A percentile compares a stretch with the other conserved stretches of the same genome.
Conservation (phyloP, 2,888 invertebrate species). For the Axea sp. region DNA sequence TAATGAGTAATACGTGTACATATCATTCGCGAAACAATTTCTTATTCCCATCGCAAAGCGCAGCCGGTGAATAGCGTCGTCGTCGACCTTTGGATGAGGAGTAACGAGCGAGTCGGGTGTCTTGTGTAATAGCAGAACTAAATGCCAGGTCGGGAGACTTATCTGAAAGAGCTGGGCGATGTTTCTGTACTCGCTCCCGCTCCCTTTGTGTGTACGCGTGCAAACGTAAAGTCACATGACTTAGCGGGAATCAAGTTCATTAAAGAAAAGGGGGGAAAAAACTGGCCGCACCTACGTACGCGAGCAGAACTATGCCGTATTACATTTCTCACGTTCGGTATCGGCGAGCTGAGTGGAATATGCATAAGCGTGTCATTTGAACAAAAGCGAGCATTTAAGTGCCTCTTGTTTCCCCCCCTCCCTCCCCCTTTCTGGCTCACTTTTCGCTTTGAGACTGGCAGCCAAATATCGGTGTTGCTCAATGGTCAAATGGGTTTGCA, state of each 20-base stretch:
- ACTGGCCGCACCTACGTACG: slow-evolving; percentile 51
- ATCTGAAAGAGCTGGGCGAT: slow-evolving; percentile 46
- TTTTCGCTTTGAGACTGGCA: too few species aligned
- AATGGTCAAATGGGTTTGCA: too few species aligned
- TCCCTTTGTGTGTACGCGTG: slow-evolving; percentile 12
- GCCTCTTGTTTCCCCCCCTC: slow-evolving; percentile 2
- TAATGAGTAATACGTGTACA: slow-evolving; percentile 26
- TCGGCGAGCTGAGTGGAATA: slow-evolving; percentile 20
- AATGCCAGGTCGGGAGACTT: slow-evolving; percentile 73
- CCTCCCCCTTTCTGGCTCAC: too few species aligned
- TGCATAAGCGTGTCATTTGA: slow-evolving; percentile 30
- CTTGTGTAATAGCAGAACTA: slow-evolving; percentile 65
- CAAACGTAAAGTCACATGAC: slow-evolving; percentile 29
- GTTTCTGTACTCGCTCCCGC: slow-evolving; percentile 22
- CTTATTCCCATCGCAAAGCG: slow-evolving; percentile 34
- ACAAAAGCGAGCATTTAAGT: slow-evolving; percentile 20
- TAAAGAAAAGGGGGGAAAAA: slow-evolving; percentile 52
- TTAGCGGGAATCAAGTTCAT: slow-evolving; percentile 54
- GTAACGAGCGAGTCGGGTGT: slow-evolving; percentile 64
- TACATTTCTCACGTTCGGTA: slow-evolving; percentile 56
- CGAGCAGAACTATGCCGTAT: slow-evolving; percentile 50
- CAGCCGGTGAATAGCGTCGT: slow-evolving; percentile 31
- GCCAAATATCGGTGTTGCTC: too few species aligned
- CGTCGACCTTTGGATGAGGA: slow-evolving; percentile 65
- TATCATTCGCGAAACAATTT: slow-evolving; percentile 40